phyloP scores from a whole-genome alignment of 2,888 invertebrate genomes.

The Acanthopleura granulata region DNA sequence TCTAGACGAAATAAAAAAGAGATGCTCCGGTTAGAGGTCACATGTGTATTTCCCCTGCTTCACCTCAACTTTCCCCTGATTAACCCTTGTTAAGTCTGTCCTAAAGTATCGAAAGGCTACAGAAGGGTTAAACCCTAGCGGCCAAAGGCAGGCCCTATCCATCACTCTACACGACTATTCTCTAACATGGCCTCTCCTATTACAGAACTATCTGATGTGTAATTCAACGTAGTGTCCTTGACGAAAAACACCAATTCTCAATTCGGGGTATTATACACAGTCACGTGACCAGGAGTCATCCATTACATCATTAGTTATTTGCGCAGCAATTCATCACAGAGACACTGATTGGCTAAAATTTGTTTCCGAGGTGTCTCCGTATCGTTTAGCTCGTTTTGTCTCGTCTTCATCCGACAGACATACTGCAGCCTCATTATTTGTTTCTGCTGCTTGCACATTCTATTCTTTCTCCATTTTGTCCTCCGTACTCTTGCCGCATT shows the following conservation, averaged over 20 bases:
- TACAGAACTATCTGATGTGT: constrained; percentile 4
- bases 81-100: too few species aligned
- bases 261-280: constrained; percentile 12
- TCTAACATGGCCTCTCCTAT: neutral
- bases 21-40: too few species aligned
- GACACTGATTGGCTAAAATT: constrained; percentile 19
- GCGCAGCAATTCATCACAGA: constrained; percentile 12
- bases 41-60: too few species aligned
- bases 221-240: constrained; percentile 9
- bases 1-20: too few species aligned
- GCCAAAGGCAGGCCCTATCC: too few species aligned
- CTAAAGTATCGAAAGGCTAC: too few species aligned
- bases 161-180: neutral
- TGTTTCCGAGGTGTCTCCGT: constrained; percentile 19
- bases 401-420: neutral
- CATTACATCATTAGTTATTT: constrained; percentile 19
- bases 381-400: constrained; percentile 10
- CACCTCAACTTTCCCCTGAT: too few species aligned
- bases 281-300: constrained; percentile 14
- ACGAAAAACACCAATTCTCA: constrained; percentile 17
- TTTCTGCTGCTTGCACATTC: too few species aligned
- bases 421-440: too few species aligned
- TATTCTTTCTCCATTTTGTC: too few species aligned
- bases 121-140: too few species aligned
- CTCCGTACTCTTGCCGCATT: too few species aligned